These are phyloP conservation scores for Seira ritae DNA, from an alignment of 2,888 invertebrate species.

Conservation along the genomic window DNA sequence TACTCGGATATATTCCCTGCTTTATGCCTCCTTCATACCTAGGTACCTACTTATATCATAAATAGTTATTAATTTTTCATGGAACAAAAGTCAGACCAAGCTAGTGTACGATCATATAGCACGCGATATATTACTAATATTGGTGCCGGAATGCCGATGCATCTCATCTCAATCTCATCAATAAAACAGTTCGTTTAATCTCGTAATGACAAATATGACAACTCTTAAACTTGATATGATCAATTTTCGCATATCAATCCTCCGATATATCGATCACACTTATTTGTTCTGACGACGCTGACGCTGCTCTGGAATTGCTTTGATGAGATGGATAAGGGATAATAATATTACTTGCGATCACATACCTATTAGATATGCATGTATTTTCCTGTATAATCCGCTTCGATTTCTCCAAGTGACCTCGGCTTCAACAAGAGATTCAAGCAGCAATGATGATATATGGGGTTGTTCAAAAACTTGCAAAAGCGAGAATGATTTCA, in stretches of 20 bases:
- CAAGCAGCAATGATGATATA: neutral
- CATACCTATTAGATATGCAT: neutral
- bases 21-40: neutral
- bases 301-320: neutral
- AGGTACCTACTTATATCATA: no score
- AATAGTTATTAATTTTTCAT: no score
- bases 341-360: neutral
- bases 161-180: neutral
- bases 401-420: neutral
- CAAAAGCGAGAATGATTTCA: no score
- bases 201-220: slow-evolving; percentile 14
- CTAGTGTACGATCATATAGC: neutral
- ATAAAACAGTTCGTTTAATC: neutral
- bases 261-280: neutral
- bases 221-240: neutral
- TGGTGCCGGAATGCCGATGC: neutral
- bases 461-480: neutral
- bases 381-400: no score
- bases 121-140: neutral
- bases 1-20: neutral
- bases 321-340: no score
- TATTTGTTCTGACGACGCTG: neutral
- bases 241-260: neutral
- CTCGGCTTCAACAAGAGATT: no score
- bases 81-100: no score